Base-by-base conservation (phyloP, 2,888 invertebrate species). In the Bombyx huttoni region DNA sequence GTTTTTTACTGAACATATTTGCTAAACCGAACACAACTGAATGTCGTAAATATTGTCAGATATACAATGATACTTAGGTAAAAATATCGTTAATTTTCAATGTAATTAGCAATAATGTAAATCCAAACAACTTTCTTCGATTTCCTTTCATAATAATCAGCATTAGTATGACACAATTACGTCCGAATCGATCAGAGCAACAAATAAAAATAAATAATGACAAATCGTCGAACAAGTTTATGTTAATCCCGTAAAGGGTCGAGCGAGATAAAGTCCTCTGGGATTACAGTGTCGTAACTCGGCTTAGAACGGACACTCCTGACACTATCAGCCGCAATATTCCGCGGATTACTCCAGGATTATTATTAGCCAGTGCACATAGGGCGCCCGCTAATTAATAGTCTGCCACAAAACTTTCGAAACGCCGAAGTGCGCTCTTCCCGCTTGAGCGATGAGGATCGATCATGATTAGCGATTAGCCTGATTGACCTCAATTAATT, bases 181-280 rank as follows among this genome's bases (percentile, higher is more conserved):
- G 58, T 49, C 24, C 5, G 24, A 5, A 24, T 24, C 34, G 40
- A 66, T 68, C 59, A 59, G 63, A 60, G 64, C 65, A 58, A 64
- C 60, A 65, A 65, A 67, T 67, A 67, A 71, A 78, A 73, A 78
- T 73, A 78, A 78, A 80, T 75, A 74, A 70, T 77, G 73, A 78
- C 74, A 75, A 78, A 77, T 79, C 70, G 75, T 70, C 73, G 68
- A 68, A 73, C 77, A 78, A 78, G 72, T 78, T 74, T 74, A 76
- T 77, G 77, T 74, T 82, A 84, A 84, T 79, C 78, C 78, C 73
- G 63, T 78, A 80, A 82, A 84, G 81, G 82, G 83, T 81, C 77
- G 73, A 64, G 68, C 62, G 70, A 72, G 79, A 78, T 78, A 78
- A 78, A 77, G 68, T 78, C 74, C 68, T 64, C 53, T 53, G 67